Conservation (phyloP, 2,888 invertebrate species). For the Trilocha varians region DNA sequence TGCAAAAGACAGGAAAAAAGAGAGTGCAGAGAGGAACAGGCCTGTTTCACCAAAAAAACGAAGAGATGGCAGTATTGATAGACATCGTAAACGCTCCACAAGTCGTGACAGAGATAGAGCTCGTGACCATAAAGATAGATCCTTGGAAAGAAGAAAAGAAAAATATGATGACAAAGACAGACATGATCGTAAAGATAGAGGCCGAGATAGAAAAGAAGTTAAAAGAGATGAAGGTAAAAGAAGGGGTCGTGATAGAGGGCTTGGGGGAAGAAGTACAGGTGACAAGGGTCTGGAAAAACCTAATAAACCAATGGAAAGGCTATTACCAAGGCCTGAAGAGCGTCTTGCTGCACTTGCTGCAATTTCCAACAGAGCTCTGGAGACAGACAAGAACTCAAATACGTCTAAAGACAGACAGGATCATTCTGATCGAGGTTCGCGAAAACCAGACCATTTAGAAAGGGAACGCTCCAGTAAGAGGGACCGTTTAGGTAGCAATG, state of each 20-base stretch:
- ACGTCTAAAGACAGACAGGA: conserved; percentile 65
- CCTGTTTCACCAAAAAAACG: conserved; percentile 67
- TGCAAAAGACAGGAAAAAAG: conserved; percentile 64
- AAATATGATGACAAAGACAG: conserved; percentile 73
- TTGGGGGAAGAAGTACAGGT: conserved; percentile 54
- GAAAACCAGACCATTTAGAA: conserved; percentile 63
- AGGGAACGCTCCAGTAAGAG: conserved; percentile 67
- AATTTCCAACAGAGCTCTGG: conserved; percentile 60
- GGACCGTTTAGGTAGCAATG: conserved; percentile 59
- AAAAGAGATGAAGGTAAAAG: conserved; percentile 70
- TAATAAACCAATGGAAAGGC: conserved; percentile 74
- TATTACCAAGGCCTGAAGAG: conserved; percentile 77
- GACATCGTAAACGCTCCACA: conserved; percentile 52
- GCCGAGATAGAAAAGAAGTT: conserved; percentile 75
- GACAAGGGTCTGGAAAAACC: conserved; percentile 76
- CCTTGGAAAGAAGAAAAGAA: conserved; percentile 62
- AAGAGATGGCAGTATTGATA: conserved; percentile 53
- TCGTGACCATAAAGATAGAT: conserved; percentile 64
- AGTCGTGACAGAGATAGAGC: conserved; percentile 70
- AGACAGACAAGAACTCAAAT: conserved; percentile 58
- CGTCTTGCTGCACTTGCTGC: conserved; percentile 74
- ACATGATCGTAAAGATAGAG: conserved; percentile 80
- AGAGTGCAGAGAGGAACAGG: conserved; percentile 63
- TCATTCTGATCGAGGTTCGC: conserved; percentile 61
- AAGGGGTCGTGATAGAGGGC: conserved; percentile 60